These are phyloP conservation scores for Tiliqua scincoides DNA, from an alignment of 2,113 vertebrate species.

Conservation along the genomic window DNA sequence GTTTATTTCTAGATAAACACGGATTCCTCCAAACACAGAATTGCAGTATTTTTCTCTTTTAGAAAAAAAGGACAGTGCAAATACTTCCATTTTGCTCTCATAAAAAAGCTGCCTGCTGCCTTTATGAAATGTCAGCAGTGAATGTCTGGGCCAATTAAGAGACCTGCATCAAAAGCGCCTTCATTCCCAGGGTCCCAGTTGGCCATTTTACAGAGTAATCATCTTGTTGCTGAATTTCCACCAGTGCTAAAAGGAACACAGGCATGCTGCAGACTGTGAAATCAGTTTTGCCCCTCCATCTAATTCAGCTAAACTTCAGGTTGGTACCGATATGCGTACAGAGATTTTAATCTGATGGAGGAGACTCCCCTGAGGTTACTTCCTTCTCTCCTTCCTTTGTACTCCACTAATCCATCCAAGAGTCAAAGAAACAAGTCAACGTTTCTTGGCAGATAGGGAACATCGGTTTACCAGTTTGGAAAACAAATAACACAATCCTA, in stretches of 20 bases:
- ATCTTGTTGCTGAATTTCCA: neutral
- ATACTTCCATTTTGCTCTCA: conserved; percentile 33
- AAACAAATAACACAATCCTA: neutral
- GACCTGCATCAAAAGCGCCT: neutral
- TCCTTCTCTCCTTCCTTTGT: neutral
- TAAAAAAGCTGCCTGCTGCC: conserved; percentile 15
- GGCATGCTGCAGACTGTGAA: neutral
- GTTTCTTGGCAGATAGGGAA: neutral
- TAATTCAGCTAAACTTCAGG: neutral
- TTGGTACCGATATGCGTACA: neutral
- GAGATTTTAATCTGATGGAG: neutral
- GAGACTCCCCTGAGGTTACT: neutral
- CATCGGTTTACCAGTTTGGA: neutral
- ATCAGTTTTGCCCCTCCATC: neutral
- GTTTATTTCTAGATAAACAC: neutral
- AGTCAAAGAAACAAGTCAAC: neutral
- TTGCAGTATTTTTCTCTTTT: conserved; percentile 35
- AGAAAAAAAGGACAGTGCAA: conserved; percentile 14
- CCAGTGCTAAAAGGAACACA: neutral
- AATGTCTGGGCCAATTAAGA: conserved; percentile 13
- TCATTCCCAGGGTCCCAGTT: neutral
- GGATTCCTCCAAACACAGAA: neutral
- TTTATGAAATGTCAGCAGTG: neutral
- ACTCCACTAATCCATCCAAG: neutral
- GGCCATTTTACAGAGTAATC: conserved; percentile 17